phyloP scores from a whole-genome alignment of 2,888 invertebrate species.

The Eupithecia vulgata region DNA sequence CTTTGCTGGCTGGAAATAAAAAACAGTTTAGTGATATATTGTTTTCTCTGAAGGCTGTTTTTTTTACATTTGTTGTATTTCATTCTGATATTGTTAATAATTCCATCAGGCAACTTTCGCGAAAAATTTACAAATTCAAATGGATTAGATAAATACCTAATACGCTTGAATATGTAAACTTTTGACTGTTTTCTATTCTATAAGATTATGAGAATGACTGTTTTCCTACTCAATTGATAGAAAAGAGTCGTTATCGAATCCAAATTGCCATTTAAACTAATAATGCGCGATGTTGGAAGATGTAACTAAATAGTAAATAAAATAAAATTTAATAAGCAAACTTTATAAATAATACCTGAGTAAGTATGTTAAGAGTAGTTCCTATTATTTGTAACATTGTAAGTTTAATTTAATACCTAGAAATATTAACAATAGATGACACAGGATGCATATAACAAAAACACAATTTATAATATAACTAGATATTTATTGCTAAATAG shows the following conservation, averaged over 20 bases:
- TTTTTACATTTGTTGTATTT: neutral
- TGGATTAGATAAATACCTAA: neutral
- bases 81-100: neutral
- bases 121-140: no score
- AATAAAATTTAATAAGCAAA: neutral
- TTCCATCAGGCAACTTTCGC: no score
- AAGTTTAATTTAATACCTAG: neutral
- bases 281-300: neutral
- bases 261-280: neutral
- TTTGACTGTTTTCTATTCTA: neutral
- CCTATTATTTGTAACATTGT: neutral
- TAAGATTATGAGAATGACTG: neutral
- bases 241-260: neutral
- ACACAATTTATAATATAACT: constrained; percentile 58
- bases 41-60: neutral
- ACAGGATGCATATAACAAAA: constrained; percentile 50
- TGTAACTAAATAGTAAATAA: neutral
- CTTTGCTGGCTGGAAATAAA: constrained; percentile 65
- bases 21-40: constrained; percentile 1
- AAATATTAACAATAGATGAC: constrained; percentile 1
- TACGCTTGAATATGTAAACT: neutral
- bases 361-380: neutral
- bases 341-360: neutral
- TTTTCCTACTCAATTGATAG: neutral
- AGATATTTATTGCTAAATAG: constrained; percentile 73